Evolutionary conservation across 2,797 vertebrate genomes (phyloP).

Genomic region (Urosaurus nigricauda): DNA sequence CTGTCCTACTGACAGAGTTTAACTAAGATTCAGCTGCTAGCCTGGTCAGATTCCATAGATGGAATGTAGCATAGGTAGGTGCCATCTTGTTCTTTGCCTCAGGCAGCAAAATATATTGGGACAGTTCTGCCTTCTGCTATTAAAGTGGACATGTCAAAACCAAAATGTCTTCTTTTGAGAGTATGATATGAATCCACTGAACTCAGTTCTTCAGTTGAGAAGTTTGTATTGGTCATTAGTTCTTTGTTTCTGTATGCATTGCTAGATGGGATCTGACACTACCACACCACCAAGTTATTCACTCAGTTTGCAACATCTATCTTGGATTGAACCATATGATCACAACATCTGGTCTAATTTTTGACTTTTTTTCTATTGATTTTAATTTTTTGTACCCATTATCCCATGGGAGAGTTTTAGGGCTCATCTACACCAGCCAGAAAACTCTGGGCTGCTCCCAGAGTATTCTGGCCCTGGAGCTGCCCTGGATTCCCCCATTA

Average conservation of each 20-base stretch:
- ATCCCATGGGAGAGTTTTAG: neutral
- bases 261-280: neutral
- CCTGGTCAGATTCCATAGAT: neutral
- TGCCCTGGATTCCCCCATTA: too few relatives aligned
- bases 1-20: neutral
- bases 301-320: neutral
- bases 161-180: neutral
- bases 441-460: too few relatives aligned
- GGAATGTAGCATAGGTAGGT: neutral
- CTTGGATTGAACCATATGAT: neutral
- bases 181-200: neutral
- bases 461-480: too few relatives aligned
- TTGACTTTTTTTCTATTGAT: neutral
- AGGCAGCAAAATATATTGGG: neutral
- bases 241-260: neutral
- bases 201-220: neutral
- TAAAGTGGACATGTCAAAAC: neutral
- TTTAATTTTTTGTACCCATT: neutral
- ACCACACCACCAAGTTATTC: neutral
- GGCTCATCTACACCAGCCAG: too few relatives aligned
- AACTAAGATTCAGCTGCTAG: neutral
- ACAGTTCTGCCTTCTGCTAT: neutral
- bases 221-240: neutral
- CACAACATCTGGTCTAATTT: neutral
- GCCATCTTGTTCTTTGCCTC: neutral